These are phyloP conservation scores for Triplophysa bombifrons DNA, from an alignment of 2,797 vertebrate species.

Conservation along the genomic window DNA sequence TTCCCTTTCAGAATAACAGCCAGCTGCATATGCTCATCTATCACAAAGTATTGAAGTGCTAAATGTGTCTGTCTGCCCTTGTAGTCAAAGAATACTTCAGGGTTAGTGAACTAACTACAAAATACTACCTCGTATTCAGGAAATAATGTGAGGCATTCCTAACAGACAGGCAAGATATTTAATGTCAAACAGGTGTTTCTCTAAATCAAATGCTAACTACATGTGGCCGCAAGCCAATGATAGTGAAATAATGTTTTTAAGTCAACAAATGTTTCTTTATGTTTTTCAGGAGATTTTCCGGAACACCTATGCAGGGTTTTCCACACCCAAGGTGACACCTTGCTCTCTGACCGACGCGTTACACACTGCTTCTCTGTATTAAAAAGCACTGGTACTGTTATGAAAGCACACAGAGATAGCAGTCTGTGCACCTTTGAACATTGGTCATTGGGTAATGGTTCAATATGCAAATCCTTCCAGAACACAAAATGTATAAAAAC, in stretches of 20 bases:
- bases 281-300: constrained; percentile 32
- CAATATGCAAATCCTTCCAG: constrained; percentile 46
- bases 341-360: too few relatives aligned
- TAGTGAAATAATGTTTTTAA: neutral
- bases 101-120: neutral
- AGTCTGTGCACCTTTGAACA: neutral
- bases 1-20: too few relatives aligned
- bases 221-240: constrained; percentile 6
- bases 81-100: neutral
- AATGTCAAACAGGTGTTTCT: neutral
- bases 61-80: too few relatives aligned
- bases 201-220: neutral
- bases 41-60: too few relatives aligned
- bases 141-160: neutral
- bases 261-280: constrained; percentile 43
- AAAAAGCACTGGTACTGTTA: neutral
- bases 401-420: neutral
- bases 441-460: neutral
- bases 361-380: constrained; percentile 23
- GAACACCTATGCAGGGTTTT: constrained; percentile 49
- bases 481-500: constrained; percentile 13
- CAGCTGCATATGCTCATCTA: too few relatives aligned
- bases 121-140: neutral
- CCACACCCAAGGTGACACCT: neutral
- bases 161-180: neutral